Evolutionary conservation across 2,797 vertebrate species (phyloP).

Genomic region (Sphenodon punctatus): DNA sequence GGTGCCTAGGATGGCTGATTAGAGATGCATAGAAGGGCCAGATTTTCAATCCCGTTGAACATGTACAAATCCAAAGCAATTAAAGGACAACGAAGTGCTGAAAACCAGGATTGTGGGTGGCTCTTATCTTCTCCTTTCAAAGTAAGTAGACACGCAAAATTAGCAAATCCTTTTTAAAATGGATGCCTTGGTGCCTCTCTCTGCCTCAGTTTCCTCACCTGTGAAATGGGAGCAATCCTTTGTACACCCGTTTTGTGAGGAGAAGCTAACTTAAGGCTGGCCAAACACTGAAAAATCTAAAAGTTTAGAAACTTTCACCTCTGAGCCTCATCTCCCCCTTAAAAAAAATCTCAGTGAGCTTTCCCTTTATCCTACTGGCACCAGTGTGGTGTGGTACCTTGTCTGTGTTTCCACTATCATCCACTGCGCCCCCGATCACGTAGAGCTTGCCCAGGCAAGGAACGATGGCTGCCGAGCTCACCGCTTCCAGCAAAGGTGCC

Average conservation of each 20-base stretch:
- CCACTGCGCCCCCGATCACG: conserved; percentile 78
- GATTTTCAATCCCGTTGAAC: not conserved
- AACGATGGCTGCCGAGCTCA: conserved; percentile 77
- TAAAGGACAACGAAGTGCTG: not conserved
- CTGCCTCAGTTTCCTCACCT: too few relatives aligned
- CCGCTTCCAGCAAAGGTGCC: conserved; percentile 69
- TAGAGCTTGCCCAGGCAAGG: conserved; percentile 76
- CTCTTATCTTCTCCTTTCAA: not conserved
- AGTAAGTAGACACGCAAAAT: not conserved
- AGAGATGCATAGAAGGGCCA: not conserved
- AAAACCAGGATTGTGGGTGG: not conserved
- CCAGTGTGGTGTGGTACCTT: conserved; percentile 63
- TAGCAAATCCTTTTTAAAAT: not conserved
- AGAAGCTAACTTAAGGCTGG: too few relatives aligned
- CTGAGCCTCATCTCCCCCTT: too few relatives aligned
- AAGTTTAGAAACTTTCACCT: too few relatives aligned
- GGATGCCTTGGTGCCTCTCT: not conserved
- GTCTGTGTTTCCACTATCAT: conserved; percentile 71
- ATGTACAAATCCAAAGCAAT: not conserved
- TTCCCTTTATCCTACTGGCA: not conserved
- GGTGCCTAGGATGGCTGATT: too few relatives aligned
- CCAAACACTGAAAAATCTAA: too few relatives aligned
- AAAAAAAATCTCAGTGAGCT: accelerated
- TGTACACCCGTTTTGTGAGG: too few relatives aligned
- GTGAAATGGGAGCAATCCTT: not conserved